A percentile compares a stretch with the other conserved stretches of the same genome.
These are phyloP conservation scores for Drosophila fulvimacula DNA, from an alignment of 2,888 invertebrate genomes.

Conservation along the genomic window DNA sequence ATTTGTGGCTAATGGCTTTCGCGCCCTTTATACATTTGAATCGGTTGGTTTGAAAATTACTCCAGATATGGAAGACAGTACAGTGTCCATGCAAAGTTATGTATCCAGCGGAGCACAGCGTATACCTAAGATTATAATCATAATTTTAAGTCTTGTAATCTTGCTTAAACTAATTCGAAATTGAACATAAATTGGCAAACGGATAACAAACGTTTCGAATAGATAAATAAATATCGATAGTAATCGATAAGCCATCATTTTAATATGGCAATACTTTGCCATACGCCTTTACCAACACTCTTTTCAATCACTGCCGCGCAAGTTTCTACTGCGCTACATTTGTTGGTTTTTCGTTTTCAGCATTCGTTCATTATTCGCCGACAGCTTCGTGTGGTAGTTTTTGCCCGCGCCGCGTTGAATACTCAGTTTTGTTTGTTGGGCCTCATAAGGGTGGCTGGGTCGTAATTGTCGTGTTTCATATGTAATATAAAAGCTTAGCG, in stretches of 20 bases:
- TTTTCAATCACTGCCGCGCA: conserved; percentile 37
- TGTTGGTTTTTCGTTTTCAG: conserved; percentile 25
- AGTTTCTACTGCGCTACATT: conserved; percentile 14
- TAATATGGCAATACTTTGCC: conserved; percentile 3
- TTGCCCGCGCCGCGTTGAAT: conserved; percentile 47
- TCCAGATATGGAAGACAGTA: conserved; percentile 36
- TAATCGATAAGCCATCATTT: not conserved
- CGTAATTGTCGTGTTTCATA: conserved; percentile 42
- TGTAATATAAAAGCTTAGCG: conserved; percentile 28
- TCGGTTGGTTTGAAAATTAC: conserved; percentile 38
- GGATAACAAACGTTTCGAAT: not conserved
- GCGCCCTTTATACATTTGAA: conserved; percentile 95
- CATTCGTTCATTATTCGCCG: conserved; percentile 56
- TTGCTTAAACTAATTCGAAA: not conserved
- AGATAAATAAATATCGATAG: not conserved
- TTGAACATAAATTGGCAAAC: not conserved
- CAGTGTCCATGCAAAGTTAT: conserved; percentile 76
- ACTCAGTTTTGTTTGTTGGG: conserved; percentile 45
- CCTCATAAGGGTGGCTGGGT: conserved; percentile 39
- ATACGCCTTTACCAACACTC: conserved; percentile 22
- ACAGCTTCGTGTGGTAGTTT: conserved; percentile 41
- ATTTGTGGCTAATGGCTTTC: conserved; percentile 97
- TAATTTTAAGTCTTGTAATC: conserved; percentile 8
- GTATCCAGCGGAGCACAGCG: conserved; percentile 27
- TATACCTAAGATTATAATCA: not conserved